A percentile compares a stretch with the other conserved stretches of the same genome.
phyloP scores from a whole-genome alignment of 2,888 invertebrate genomes.

The Nephrotoma flavescens region DNA sequence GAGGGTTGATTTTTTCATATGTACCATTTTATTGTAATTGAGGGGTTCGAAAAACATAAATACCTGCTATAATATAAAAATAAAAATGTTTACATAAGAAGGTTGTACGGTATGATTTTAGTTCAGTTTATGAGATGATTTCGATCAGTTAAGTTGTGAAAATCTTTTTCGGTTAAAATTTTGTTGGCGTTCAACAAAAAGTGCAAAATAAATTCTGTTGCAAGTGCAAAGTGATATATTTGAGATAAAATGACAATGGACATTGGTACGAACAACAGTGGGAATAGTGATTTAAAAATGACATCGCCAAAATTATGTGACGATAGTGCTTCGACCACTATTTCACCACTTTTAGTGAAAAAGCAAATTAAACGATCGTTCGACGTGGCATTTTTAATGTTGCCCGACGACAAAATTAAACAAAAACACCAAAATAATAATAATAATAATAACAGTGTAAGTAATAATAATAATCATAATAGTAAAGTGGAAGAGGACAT shows the following conservation, averaged over 20 bases:
- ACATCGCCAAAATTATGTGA: constrained; percentile 24
- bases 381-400: constrained; percentile 80
- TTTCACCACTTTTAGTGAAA: constrained; percentile 20
- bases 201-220: not conserved
- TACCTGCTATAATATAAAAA: not conserved
- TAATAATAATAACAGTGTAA: constrained; percentile 30
- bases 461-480: constrained; percentile 22
- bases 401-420: constrained; percentile 68
- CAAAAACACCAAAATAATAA: constrained; percentile 41
- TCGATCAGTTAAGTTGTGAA: not conserved
- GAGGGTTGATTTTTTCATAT: constrained; percentile 4
- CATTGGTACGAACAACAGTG: constrained; percentile 31
- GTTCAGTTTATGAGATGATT: not conserved
- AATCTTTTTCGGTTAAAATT: not conserved
- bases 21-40: not conserved
- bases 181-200: not conserved
- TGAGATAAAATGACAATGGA: constrained; percentile 45
- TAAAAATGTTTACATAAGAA: constrained; percentile 13
- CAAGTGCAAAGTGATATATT: not conserved
- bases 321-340: constrained; percentile 18
- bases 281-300: constrained; percentile 33
- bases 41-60: not conserved
- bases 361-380: constrained; percentile 61
- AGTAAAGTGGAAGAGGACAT: constrained; percentile 29
- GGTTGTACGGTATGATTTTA: not conserved